A percentile compares a stretch with the other conserved stretches of the same genome.
These are phyloP conservation scores for Cirrhinus molitorella DNA, from an alignment of 2,797 vertebrate species.

Conservation along the genomic window DNA sequence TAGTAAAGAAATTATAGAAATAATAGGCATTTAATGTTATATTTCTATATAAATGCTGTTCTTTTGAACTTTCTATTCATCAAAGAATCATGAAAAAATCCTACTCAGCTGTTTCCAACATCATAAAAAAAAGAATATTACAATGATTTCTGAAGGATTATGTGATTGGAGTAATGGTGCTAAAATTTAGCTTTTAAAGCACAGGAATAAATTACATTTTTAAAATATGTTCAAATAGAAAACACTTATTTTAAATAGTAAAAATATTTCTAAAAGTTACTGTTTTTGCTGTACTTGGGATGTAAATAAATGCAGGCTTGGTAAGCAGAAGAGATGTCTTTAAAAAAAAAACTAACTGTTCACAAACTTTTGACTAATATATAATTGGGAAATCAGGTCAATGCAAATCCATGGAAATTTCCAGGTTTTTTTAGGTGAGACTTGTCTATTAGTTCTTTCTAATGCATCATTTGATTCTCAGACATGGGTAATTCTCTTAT, in stretches of 20 bases:
- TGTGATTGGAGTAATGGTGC: neutral
- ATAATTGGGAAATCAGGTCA: neutral
- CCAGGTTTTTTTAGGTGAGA: neutral
- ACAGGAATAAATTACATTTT: neutral
- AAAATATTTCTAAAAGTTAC: no score
- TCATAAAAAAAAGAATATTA: neutral
- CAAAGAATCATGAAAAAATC: no score
- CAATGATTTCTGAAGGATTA: neutral
- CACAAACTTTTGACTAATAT: neutral
- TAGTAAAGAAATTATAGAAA: no score
- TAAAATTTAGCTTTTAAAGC: neutral
- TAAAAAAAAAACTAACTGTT: neutral
- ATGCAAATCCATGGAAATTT: neutral
- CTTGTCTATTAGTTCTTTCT: neutral
- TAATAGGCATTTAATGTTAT: neutral
- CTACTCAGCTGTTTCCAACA: no score
- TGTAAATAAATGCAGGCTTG: neutral
- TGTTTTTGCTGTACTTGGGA: neutral
- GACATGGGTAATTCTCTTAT: neutral
- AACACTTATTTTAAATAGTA: no score
- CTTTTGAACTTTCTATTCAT: neutral
- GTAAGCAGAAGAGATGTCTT: neutral
- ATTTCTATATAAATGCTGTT: neutral
- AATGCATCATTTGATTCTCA: neutral
- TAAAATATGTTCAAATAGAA: no score